phyloP scores from a whole-genome alignment of 35 echinoderm and acorn worm genomes.

The Heliocidaris erythrogramma region DNA sequence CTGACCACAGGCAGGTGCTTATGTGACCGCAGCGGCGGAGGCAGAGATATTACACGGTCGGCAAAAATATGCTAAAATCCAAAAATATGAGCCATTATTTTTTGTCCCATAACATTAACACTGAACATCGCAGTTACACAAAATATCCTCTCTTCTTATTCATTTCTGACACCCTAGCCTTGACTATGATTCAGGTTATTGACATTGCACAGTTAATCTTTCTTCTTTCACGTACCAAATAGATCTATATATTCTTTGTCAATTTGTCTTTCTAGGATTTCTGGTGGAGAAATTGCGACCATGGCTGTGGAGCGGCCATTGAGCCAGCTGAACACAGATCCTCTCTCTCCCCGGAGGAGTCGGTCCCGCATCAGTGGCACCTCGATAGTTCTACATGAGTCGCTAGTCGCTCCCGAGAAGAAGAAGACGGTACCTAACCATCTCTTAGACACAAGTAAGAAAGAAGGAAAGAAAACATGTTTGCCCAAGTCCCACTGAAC shows the following conservation, averaged over 20 bases:
- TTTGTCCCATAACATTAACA: too few relatives aligned
- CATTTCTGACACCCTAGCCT: too few relatives aligned
- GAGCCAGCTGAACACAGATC: constrained; percentile 55
- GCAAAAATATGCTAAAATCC: too few relatives aligned
- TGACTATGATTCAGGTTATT: too few relatives aligned
- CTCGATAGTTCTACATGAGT: constrained; percentile 54
- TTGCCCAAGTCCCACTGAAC: background rate
- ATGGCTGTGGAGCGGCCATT: constrained; percentile 93
- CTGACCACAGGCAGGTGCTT: too few relatives aligned
- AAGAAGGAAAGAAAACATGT: background rate
- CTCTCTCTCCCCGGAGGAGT: constrained; percentile 34
- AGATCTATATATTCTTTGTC: background rate
- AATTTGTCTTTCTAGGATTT: background rate
- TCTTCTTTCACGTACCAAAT: too few relatives aligned
- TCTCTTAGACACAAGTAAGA: constrained; percentile 93
- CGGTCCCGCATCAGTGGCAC: constrained; percentile 43
- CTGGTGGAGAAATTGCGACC: background rate
- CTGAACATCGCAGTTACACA: too few relatives aligned
- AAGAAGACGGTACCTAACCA: constrained; percentile 83
- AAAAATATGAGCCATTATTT: too few relatives aligned
- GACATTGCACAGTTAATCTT: too few relatives aligned
- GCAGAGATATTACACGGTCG: too few relatives aligned
- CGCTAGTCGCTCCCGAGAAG: constrained; percentile 80
- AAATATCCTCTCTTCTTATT: too few relatives aligned
- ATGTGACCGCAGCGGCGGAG: too few relatives aligned